Base-by-base conservation (phyloP, 2,797 vertebrate species). In the Dipus sagitta region DNA sequence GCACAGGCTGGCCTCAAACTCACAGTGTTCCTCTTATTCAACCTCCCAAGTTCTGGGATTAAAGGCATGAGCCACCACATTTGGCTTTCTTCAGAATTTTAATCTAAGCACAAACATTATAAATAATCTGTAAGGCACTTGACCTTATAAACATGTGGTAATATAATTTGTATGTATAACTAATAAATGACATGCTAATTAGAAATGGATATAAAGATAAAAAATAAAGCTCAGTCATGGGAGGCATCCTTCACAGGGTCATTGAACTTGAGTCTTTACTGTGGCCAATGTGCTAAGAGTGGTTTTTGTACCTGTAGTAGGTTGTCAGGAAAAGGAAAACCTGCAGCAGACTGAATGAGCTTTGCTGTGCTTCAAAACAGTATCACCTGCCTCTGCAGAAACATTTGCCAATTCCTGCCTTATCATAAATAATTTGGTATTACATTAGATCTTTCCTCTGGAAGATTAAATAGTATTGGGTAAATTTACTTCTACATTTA, bases 181-280 rank as follows among this genome's bases (percentile, higher is more conserved):
- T 24, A 52, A 77, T 52, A 75, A 86, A 58, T 52, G 72, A 86
- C 88, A 70, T 65, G 70, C n/a, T 65, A 77, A 42, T 38, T 71
- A 84, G 70, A 90, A 93, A 74, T 26, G 76, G 1, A 68, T 54
- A 64, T 18, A 68, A 58, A 42, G 62, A 87, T 92, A 78, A 65
- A 87, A 47, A 67, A 1, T 28, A 74, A 70, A 6, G 90, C 86
- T 80, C 70, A 60, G 64, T 70, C 83, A 60, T 72, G 47, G 17
- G 11, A 47, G 23, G 21, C 11, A 67, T 47, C 6, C 20, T 26
- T 90, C 26, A 15, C 3, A 17, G 34, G 34, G 11, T 54, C 64
- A 82, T 30, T 4, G 71, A 64, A 68, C 21, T 77, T 28, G 21
- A n/a, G 12, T 75, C 13, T 84, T 32, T 85, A 18, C 12, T 62